Conservation (phyloP, 92 coral and sea anemone genomes). For the Muricea muricata region DNA sequence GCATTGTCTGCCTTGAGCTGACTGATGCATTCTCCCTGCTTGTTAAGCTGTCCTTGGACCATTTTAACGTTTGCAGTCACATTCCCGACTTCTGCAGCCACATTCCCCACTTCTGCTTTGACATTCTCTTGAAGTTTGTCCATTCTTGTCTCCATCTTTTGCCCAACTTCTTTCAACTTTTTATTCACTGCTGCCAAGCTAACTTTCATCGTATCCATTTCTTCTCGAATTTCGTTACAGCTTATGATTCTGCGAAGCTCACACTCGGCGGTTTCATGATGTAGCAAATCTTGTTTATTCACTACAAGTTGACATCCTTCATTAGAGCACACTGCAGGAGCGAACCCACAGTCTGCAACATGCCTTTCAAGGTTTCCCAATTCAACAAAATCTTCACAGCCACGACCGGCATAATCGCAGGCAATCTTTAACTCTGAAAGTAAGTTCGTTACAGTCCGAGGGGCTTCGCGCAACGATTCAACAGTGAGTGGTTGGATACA, state of each 20-base stretch:
- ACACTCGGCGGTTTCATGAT: constrained; percentile 41
- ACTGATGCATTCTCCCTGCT: not conserved
- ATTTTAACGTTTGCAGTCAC: not conserved
- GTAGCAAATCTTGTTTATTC: no score
- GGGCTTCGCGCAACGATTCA: constrained; percentile 43
- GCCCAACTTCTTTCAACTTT: not conserved
- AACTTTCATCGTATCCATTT: not conserved
- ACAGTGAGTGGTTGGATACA: constrained; percentile 51
- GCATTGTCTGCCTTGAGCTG: not conserved
- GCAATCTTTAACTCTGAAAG: constrained; percentile 57
- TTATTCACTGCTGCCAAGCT: not conserved
- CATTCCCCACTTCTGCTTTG: not conserved
- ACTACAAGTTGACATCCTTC: no score
- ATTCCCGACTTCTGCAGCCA: no score
- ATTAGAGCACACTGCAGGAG: constrained; percentile 55
- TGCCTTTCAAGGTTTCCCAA: no score
- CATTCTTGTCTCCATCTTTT: not conserved
- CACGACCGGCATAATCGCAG: constrained; percentile 54
- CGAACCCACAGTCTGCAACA: constrained; percentile 43
- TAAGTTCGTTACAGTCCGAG: constrained; percentile 62
- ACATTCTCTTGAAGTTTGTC: no score
- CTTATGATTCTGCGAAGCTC: not conserved
- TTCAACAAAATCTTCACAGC: constrained; percentile 57
- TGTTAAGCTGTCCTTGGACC: not conserved
- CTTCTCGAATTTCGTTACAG: no score